Evolutionary conservation across 2,797 vertebrate genomes (phyloP).

Genomic region (Pangasius sanitwongsei): DNA sequence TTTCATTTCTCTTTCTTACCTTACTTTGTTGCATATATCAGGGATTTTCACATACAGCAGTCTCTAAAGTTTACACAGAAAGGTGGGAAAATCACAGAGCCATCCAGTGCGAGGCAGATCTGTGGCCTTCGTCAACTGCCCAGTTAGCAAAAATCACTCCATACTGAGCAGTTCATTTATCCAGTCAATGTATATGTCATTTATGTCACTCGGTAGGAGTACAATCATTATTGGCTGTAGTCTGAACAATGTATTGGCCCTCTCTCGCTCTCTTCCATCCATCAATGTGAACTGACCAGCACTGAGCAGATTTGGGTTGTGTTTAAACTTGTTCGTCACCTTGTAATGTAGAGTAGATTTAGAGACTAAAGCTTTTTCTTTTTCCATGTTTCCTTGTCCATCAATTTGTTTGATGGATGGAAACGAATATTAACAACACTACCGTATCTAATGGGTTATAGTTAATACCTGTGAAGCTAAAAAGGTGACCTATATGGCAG

Average conservation of each 20-base stretch:
- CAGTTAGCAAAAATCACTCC: not conserved
- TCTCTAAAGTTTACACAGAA: not conserved
- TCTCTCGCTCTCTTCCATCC: no score
- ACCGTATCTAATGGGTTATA: not conserved
- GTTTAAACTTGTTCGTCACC: not conserved
- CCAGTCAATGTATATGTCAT: not conserved
- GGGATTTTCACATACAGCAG: not conserved
- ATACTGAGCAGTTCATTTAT: not conserved
- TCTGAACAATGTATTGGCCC: not conserved
- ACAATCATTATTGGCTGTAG: not conserved
- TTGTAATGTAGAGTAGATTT: not conserved
- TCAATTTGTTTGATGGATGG: not conserved
- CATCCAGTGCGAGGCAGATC: not conserved
- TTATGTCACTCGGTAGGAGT: not conserved
- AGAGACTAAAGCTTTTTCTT: not conserved
- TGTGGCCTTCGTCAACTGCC: not conserved
- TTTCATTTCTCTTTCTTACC: not conserved
- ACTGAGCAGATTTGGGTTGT: not conserved
- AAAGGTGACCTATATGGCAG: not conserved
- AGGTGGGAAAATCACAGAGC: not conserved
- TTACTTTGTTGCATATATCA: not conserved
- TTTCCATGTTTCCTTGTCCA: not conserved
- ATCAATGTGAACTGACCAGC: not conserved
- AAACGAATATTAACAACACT: not conserved
- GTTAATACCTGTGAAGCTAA: no score